Conservation (phyloP, 2,797 vertebrate species). For the Falco cherrug region DNA sequence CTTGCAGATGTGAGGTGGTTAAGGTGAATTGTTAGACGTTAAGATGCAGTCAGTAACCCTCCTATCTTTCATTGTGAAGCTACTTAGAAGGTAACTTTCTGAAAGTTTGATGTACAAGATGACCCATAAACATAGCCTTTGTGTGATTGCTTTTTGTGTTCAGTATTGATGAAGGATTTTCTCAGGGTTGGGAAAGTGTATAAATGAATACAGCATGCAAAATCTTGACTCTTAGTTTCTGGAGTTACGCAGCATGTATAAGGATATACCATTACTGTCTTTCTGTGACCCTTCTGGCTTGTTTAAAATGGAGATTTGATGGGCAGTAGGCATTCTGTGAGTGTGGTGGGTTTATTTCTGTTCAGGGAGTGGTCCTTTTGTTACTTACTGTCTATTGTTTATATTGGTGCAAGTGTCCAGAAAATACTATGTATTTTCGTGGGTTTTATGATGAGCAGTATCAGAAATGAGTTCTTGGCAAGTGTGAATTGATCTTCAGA, state of each 20-base stretch:
- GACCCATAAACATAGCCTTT: not conserved
- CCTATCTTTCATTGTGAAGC: not conserved
- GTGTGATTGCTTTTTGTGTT: not conserved
- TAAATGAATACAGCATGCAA: not conserved
- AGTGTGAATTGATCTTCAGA: not conserved
- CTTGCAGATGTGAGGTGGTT: not conserved
- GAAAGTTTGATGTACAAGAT: not conserved
- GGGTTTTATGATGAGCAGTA: not conserved
- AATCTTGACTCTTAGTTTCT: not conserved
- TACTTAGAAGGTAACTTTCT: not conserved
- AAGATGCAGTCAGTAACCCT: not conserved
- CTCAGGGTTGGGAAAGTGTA: not conserved
- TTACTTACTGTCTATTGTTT: not conserved
- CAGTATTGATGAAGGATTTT: not conserved
- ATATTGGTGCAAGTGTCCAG: not conserved
- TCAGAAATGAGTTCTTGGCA: not conserved
- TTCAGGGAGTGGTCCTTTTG: not conserved
- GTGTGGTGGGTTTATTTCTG: not conserved
- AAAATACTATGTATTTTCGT: not conserved
- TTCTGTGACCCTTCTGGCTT: not conserved
- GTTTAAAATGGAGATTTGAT: not conserved
- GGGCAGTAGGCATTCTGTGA: not conserved
- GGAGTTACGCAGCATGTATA: not conserved
- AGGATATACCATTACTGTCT: not conserved
- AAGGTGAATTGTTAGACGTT: not conserved